Evolutionary conservation across 1,140 invertebrate species (phyloP).

Genomic region (Bacillus rossius): DNA sequence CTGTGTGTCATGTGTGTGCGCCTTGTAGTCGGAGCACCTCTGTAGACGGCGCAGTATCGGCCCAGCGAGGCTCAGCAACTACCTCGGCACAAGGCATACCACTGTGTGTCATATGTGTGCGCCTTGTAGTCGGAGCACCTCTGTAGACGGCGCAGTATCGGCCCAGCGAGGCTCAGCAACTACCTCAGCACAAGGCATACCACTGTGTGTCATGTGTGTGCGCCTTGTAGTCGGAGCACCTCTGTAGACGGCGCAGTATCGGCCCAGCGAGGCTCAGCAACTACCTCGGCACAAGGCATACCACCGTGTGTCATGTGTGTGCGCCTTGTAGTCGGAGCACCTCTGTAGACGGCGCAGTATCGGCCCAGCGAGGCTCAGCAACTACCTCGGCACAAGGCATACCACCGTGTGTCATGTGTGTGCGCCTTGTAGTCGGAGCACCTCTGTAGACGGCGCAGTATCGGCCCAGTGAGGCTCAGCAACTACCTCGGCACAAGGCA

Average conservation of each 20-base stretch:
- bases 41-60: constrained; percentile 58
- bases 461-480: constrained; percentile 53
- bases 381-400: constrained; percentile 46
- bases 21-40: constrained; percentile 19
- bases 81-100: too few relatives aligned
- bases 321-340: too few relatives aligned
- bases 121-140: constrained; percentile 17
- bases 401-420: too few relatives aligned
- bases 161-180: constrained; percentile 55
- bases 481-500: constrained; percentile 50
- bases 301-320: too few relatives aligned
- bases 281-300: constrained; percentile 45
- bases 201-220: too few relatives aligned
- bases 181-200: constrained; percentile 44
- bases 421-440: too few relatives aligned
- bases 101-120: too few relatives aligned
- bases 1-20: too few relatives aligned
- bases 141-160: constrained; percentile 57
- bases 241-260: constrained; percentile 56
- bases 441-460: constrained; percentile 55
- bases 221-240: constrained; percentile 14
- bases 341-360: constrained; percentile 56
- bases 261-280: constrained; percentile 56
- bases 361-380: constrained; percentile 55
- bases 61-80: constrained; percentile 57